Evolutionary conservation across 1,140 invertebrate species (phyloP), one percentile per base, ranked within the genome.

Genomic region (Piezodorus guildinii): DNA sequence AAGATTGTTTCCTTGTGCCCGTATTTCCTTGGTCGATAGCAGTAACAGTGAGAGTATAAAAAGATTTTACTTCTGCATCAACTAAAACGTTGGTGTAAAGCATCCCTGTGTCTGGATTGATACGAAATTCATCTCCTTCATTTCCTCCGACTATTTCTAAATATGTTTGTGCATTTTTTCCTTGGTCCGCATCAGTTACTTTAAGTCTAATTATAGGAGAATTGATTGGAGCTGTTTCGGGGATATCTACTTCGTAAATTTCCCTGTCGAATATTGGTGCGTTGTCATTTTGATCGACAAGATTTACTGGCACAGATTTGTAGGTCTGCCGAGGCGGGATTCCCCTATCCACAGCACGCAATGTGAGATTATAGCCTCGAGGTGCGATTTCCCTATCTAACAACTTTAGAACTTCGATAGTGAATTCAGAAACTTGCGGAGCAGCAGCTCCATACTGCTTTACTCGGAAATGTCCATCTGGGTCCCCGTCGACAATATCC

Each of bases 91-190:
- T 83, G 0, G 91, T 94, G 70, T 91, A 93, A 0, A 97, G 73
- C 78, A 96, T 87, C 0, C 94, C 94, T 0, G 91, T 92, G 67
- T 88, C 84, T 0, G 88, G 83, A 73, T 94, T 90, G 12, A 97
- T 84, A 44, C 81, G 76, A 73, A 97, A 97, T 69, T 93, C 88
- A 0, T 85, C 83, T 34, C 89, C 88, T 70, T 92, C 87, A 74
- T 97, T 96, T 0, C 94, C 93, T 15, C 87, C 89, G 5, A 94
- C 91, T 62, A 98, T 94, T 74, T 89, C 88, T 58, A 94, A 82
- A 65, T 85, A 86, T 0, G 95, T 88, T 69, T 87, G 76, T 0
- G 88, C 89, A 73, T 92, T 92, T 70, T 80, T 82, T 0, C 88
- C 90, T 62, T 85, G 80, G 72, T 93, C 90, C 0, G 85, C 83